Base-by-base conservation (phyloP, 2,888 invertebrate genomes). In the Acanthacorydalis orientalis region DNA sequence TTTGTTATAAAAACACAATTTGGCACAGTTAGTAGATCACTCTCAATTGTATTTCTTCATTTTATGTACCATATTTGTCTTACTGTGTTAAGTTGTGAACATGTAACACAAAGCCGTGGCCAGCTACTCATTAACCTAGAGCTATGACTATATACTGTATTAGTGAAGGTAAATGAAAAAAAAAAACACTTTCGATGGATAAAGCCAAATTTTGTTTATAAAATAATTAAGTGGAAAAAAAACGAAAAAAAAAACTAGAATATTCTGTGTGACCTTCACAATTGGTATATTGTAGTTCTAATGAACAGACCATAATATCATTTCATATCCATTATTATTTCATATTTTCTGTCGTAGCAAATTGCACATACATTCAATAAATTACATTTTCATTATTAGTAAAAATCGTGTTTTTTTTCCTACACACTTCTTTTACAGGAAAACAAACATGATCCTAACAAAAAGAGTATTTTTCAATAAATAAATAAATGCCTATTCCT, bases 321-420 rank as follows among this genome's bases (percentile, higher is more conserved):
- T 23, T 23, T 23, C 23, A 23, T 23, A 23, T 23, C 23, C 23
- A 23, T 23, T 23, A 23, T 23, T 49, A 49, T 44, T 64, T 65
- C 63, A 64, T 64, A 49, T 46, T 64, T 62, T 55, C 62, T 64
- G 62, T 61, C 64, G 64, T 64, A 64, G 64, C 64, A 64, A 23
- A 64, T 64, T 64, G 65, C 66, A 65, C 66, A 44, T 64, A 62
- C 65, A 64, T 64, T 63, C 63, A 66, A 65, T 65, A 65, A 66
- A 65, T 63, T 64, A 65, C 65, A 66, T 65, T 66, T 66, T 66
- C 66, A 66, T 66, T 64, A 65, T 62, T 51, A 51, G 31, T 65
- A 65, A 65, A 65, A 63, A 64, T 64, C 64, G 65, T 64, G 2
- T 23, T 23, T 23, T 23, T 23, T 23, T 23, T 23, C 2, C 6